Conservation (phyloP, 2,888 invertebrate species). For the Dolomedes plantarius region DNA sequence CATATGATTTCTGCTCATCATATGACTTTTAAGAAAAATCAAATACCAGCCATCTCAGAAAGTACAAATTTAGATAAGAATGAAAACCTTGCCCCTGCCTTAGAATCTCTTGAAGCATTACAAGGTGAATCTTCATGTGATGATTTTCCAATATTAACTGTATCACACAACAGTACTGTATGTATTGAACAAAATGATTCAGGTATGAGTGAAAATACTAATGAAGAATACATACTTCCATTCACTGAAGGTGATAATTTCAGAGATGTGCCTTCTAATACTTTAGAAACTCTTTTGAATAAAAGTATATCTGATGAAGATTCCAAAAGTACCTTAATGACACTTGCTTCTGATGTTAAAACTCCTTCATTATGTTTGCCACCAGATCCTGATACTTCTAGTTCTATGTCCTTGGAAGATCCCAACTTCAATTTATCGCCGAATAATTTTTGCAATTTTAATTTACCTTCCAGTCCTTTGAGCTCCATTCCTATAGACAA, state of each 20-base stretch:
- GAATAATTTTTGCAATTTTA: constrained; percentile 18
- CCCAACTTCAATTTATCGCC: constrained; percentile 20
- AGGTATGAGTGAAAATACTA: background rate
- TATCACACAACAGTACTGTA: background rate
- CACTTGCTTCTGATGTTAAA: background rate
- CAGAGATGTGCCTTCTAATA: constrained; percentile 5
- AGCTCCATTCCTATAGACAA: background rate
- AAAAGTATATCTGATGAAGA: background rate
- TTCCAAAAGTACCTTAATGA: background rate
- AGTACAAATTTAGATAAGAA: background rate
- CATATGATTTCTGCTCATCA: constrained; percentile 48
- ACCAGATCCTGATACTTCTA: background rate
- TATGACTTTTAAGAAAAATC: constrained; percentile 7
- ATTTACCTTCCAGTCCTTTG: background rate
- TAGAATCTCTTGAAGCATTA: background rate
- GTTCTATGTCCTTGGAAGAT: constrained; percentile 22
- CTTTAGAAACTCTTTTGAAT: constrained; percentile 10
- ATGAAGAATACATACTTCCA: background rate
- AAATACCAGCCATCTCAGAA: background rate
- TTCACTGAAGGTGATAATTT: background rate
- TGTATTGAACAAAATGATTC: background rate
- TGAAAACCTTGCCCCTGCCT: background rate
- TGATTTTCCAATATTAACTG: background rate
- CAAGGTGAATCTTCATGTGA: background rate
- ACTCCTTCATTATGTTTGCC: background rate